Evolutionary conservation across 1,140 invertebrate genomes (phyloP), one percentile per base, ranked within the genome.

Genomic region (Charaxes varanes): DNA sequence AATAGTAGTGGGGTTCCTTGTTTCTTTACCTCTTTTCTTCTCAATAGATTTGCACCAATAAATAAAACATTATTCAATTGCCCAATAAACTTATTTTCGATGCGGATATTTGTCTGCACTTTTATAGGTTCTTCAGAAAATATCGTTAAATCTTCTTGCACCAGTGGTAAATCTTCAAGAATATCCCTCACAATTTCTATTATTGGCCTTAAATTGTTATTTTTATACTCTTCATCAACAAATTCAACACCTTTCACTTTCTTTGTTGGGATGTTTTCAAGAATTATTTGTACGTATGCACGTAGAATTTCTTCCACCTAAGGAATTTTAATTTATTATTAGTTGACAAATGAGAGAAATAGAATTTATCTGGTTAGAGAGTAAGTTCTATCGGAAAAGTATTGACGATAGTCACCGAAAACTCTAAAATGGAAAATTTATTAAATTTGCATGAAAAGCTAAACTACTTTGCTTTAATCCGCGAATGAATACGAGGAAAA

Each of bases 181-280:
- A 86, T 63, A 1, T 88, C 86, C 17, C 77, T 60, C 3, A 93
- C 78, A 6, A 86, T 41, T 7, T 87, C 86, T 1, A 87, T 74
- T 0, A 89, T 40, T 0, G 86, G 70, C 33, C 85, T 45, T 3
- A 82, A 57, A 3, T 44, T 48, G 33, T 80, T 52, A 16, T 72
- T 52, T 27, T 86, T 79, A n/a, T 87, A 84, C 48, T 86, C 82
- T 3, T 81, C 73, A 33, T 89, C 85, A 1, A 87, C 44, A 1
- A 88, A 51, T 72, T 97, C 94, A 2, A 94, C 79, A 2, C 90
- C 86, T 51, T 91, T 93, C 0, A 96, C 81, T 73, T 91, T 92
- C 12, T 87, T 85, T 0, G 74, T 80, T 13, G 86, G 65, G 13
- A 87, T 69, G 71, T 96, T 97, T 66, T 98, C 96, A 0, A 96